Evolutionary conservation across 1,140 invertebrate genomes (phyloP).

Genomic region (Trinorchestia longiramus): DNA sequence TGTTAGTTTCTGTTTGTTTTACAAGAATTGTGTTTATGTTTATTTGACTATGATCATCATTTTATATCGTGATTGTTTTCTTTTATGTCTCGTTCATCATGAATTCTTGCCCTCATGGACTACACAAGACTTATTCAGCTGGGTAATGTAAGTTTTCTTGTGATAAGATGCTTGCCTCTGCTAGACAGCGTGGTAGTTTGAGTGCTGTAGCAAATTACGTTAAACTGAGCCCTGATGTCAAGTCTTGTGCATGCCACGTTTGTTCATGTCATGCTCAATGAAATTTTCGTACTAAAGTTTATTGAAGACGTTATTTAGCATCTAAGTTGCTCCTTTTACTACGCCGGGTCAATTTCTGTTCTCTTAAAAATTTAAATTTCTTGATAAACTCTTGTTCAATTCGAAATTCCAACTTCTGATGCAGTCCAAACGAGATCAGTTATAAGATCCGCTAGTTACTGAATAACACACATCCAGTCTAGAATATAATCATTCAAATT

Average conservation of each 20-base stretch:
- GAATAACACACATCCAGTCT: neutral
- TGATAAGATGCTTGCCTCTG: neutral
- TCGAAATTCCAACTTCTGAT: neutral
- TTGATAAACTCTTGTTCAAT: neutral
- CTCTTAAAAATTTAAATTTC: neutral
- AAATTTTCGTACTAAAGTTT: neutral
- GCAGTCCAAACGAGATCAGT: neutral
- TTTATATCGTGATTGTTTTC: no score
- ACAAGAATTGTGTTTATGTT: no score
- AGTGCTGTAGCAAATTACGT: neutral
- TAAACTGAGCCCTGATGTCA: neutral
- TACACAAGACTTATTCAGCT: neutral
- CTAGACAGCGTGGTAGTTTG: neutral
- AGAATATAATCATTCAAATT: no score
- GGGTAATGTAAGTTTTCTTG: neutral
- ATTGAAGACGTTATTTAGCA: neutral
- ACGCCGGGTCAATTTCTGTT: neutral
- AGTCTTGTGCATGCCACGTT: neutral
- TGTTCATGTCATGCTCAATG: neutral
- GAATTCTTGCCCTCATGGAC: no score
- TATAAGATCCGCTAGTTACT: neutral
- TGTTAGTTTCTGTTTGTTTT: no score
- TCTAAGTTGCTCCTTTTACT: neutral
- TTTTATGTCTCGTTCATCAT: no score
- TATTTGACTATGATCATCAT: no score